These are phyloP conservation scores for Trididemnum nubilum DNA, from an alignment of 23 tunicate species.

Conservation along the genomic window DNA sequence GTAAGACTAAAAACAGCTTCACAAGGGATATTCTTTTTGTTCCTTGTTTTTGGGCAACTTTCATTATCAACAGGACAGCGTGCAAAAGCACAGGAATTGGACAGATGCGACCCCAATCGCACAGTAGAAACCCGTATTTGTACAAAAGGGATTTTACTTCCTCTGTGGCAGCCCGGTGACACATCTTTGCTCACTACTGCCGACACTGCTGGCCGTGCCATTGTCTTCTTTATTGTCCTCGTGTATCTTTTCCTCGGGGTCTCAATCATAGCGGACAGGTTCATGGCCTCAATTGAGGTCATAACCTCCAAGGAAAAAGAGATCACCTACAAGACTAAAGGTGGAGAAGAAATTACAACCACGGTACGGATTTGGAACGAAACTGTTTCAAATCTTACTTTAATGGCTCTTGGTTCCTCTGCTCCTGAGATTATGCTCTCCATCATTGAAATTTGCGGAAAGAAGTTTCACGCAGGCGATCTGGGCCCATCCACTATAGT, in stretches of 20 bases:
- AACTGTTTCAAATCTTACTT: slow-evolving; percentile 95
- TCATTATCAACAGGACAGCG: neutral
- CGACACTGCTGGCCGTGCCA: slow-evolving; percentile 80
- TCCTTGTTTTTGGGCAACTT: neutral
- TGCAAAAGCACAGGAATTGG: neutral
- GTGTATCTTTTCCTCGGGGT: slow-evolving; percentile 98
- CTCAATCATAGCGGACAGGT: slow-evolving; percentile 94
- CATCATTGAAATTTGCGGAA: slow-evolving; percentile 81
- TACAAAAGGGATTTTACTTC: slow-evolving; percentile 55
- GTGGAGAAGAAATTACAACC: slow-evolving; percentile 70
- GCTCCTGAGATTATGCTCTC: slow-evolving; percentile 99
- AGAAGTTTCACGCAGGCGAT: slow-evolving; percentile 85
- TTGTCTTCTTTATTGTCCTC: slow-evolving; percentile 68
- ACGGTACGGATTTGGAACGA: slow-evolving; percentile 98
- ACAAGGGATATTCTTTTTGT: neutral
- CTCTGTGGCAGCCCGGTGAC: slow-evolving; percentile 77
- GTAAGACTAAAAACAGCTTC: neutral
- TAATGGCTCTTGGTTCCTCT: slow-evolving; percentile 99
- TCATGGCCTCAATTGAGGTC: slow-evolving; percentile 99
- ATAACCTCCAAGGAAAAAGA: slow-evolving; percentile 97
- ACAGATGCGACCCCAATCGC: slow-evolving; percentile 24
- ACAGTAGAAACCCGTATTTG: slow-evolving; percentile 45
- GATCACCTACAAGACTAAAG: slow-evolving; percentile 59
- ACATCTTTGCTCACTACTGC: slow-evolving; percentile 44
- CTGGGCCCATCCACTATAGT: slow-evolving; percentile 99